Base-by-base conservation (phyloP, 1,140 invertebrate species). In the Pseudomyrmex sp. region DNA sequence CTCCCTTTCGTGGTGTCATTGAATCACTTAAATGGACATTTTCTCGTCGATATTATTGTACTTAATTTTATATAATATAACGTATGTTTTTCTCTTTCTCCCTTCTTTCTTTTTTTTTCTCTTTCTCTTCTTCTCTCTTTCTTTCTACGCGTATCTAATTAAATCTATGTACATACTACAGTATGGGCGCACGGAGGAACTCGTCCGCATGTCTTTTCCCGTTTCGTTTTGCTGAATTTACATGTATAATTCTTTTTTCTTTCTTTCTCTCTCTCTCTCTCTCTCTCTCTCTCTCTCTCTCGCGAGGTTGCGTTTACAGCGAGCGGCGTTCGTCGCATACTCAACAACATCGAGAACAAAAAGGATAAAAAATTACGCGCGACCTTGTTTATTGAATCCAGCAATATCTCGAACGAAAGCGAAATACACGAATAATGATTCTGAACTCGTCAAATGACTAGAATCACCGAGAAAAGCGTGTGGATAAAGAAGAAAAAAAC, bases 161-260 rank as follows among this genome's bases (percentile, higher is more conserved):
- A 92, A 90, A 90, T 89, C 88, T 91, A 93, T 93, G 48, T 92
- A 93, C 91, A 93, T 74, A 82, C 88, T 93, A 92, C 35, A 74
- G 88, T 80, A 59, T 70, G 90, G 92, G 84, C 86, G 84, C 86
- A 92, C 91, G 90, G 89, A 93, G 91, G 90, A 93, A 93, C 90
- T 91, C 89, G 86, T 93, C 90, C 91, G 89, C 91, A 90, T 87
- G 69, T 91, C 86, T 86, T 91, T 91, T 88, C 88, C 82, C 85
- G 83, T 91, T 35, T 86, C 88, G 90, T 66, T 85, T 89, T 85
- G 66, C 72, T 88, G 72, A 84, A 48, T 87, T 79, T 86, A 74
- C 72, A 70, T 56, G 52, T 65, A 52, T 54, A 75, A 76, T 13
- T 54, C 75, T 85, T 13, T 44, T 44, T 52, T 56, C 66, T 72